Percentiles rank a stretch among this genome's conserved stretches.
These are phyloP conservation scores for Chiridota heheva DNA, from an alignment of 35 echinoderm and acorn worm genomes.

Conservation along the genomic window DNA sequence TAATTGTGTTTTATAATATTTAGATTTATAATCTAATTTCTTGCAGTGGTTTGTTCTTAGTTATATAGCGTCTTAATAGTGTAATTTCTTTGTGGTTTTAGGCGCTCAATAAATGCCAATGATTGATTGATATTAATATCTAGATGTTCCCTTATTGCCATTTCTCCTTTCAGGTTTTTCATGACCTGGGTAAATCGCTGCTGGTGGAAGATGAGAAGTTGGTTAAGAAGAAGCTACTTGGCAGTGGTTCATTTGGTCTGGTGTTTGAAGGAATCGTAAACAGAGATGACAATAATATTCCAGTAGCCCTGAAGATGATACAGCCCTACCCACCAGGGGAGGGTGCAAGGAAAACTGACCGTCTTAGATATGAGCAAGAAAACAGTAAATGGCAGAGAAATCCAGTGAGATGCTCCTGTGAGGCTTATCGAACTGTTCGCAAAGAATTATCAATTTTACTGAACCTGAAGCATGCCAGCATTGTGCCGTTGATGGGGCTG, in stretches of 20 bases:
- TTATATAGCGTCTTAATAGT: too few species aligned
- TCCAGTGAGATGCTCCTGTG: slow-evolving; percentile 72
- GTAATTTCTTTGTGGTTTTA: not conserved
- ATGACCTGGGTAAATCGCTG: slow-evolving; percentile 62
- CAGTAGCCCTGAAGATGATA: slow-evolving; percentile 86
- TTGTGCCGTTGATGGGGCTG: slow-evolving; percentile 78
- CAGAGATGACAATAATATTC: not conserved
- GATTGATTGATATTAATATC: too few species aligned
- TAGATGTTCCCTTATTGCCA: too few species aligned
- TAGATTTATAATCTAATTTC: too few species aligned
- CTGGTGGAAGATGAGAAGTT: slow-evolving; percentile 58
- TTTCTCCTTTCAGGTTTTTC: slow-evolving; percentile 64
- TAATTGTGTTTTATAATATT: too few species aligned
- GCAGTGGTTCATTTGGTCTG: slow-evolving; percentile 88
- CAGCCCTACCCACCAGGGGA: slow-evolving; percentile 91
- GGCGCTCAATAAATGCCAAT: too few species aligned
- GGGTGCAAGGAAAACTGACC: slow-evolving; percentile 69
- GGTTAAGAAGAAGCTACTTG: slow-evolving; percentile 68
- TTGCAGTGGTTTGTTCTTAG: too few species aligned
- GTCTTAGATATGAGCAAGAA: slow-evolving; percentile 75
- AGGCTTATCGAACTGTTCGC: slow-evolving; percentile 80
- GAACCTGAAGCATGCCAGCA: slow-evolving; percentile 75
- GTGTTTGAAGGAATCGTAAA: slow-evolving; percentile 81
- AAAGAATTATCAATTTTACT: slow-evolving; percentile 85
- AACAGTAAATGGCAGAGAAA: slow-evolving; percentile 87